Conservation (phyloP, 2,888 invertebrate species). For the Ptychoptera contaminata region DNA sequence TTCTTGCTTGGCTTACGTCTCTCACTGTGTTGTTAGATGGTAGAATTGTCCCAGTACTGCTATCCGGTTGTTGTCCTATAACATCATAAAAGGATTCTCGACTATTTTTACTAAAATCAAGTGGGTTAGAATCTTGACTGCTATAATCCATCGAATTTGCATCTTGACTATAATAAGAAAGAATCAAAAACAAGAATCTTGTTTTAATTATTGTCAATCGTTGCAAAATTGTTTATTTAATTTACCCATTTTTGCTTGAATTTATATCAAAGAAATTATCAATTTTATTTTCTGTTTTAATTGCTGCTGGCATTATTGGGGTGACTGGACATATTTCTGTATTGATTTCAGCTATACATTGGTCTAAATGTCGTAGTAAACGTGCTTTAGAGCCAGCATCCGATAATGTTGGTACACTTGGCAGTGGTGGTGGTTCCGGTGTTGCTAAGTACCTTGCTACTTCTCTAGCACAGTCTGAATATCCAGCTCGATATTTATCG, state of each 20-base stretch:
- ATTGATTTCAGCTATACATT: constrained; percentile 42
- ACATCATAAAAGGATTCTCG: no score
- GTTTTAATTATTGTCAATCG: no score
- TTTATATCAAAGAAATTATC: constrained; percentile 2
- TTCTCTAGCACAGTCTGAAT: constrained; percentile 47
- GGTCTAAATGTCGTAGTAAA: constrained; percentile 39
- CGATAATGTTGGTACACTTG: constrained; percentile 32
- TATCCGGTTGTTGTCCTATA: no score
- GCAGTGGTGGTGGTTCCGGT: constrained; percentile 28
- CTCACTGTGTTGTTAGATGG: no score
- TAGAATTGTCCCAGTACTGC: no score
- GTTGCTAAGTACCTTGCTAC: constrained; percentile 31
- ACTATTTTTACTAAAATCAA: constrained; percentile 34
- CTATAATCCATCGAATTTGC: constrained; percentile 27
- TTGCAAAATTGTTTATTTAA: no score
- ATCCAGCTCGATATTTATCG: constrained; percentile 37
- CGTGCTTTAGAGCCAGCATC: constrained; percentile 41
- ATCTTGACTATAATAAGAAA: constrained; percentile 15
- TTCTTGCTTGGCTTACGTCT: no score
- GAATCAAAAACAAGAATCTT: no score
- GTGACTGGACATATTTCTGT: constrained; percentile 33
- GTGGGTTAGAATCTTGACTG: constrained; percentile 30
- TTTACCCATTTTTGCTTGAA: no score
- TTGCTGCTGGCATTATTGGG: neutral
- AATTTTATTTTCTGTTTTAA: constrained; percentile 3